Evolutionary conservation across 2,797 vertebrate genomes (phyloP).

Genomic region (Hydrolagus colliei): DNA sequence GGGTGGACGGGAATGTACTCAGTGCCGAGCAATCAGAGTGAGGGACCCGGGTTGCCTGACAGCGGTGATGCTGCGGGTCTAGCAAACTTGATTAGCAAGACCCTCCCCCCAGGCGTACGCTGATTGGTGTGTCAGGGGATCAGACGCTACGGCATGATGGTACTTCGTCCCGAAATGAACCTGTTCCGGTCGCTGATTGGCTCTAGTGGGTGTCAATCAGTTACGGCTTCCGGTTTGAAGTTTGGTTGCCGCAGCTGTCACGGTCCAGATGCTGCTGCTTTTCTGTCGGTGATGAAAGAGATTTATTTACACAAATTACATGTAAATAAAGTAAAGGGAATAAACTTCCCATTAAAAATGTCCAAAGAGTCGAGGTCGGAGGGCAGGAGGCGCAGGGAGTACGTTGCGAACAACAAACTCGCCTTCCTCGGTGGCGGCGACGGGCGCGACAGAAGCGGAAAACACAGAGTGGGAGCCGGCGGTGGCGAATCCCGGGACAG

Average conservation of each 20-base stretch:
- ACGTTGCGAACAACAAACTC: neutral
- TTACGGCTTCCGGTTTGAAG: neutral
- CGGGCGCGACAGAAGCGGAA: constrained; percentile 48
- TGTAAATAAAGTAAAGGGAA: neutral
- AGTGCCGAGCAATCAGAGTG: neutral
- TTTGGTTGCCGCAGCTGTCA: constrained; percentile 21
- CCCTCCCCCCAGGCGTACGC: neutral
- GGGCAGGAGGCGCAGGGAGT: constrained; percentile 52
- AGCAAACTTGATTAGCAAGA: neutral
- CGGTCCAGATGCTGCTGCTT: neutral
- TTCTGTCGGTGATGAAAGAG: neutral
- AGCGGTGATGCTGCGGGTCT: neutral
- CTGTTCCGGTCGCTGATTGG: neutral
- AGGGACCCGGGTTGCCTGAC: neutral
- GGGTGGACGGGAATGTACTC: neutral
- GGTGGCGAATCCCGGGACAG: constrained; percentile 26
- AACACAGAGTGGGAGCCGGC: constrained; percentile 56
- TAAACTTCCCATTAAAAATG: constrained; percentile 44
- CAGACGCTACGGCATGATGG: accelerated
- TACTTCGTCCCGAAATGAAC: too few species aligned
- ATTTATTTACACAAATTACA: neutral
- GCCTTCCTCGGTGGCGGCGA: constrained; percentile 22
- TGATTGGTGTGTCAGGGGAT: too few species aligned
- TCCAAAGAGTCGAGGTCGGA: constrained; percentile 68
- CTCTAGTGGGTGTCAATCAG: neutral